Percentiles rank a stretch among this genome's conserved stretches.
Evolutionary conservation across 2,888 invertebrate genomes (phyloP).

Genomic region (Tillus elongatus): DNA sequence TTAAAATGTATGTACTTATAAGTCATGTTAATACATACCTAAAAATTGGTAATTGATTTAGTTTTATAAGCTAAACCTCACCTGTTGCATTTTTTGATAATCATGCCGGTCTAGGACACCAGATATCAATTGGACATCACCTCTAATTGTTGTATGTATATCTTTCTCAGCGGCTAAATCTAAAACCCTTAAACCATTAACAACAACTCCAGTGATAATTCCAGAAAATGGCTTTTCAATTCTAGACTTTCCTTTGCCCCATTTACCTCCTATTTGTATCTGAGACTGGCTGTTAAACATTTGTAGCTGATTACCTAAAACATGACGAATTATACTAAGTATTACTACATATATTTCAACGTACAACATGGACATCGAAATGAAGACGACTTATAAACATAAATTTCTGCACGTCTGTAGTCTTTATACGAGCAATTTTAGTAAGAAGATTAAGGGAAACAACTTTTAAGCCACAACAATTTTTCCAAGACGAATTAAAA

Average conservation of each 20-base stretch:
- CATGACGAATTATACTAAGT: no score
- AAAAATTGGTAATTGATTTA: conserved; percentile 4
- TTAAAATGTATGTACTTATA: no score
- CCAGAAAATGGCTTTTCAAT: conserved; percentile 78
- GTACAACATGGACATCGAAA: no score
- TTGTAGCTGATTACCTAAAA: conserved; percentile 52
- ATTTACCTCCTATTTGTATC: conserved; percentile 80
- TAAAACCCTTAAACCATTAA: conserved; percentile 74
- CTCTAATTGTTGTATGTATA: conserved; percentile 64
- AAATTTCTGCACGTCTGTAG: no score
- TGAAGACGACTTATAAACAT: no score
- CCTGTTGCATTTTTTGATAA: conserved; percentile 80
- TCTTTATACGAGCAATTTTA: no score
- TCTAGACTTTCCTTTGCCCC: conserved; percentile 56
- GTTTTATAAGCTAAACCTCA: conserved; percentile 36
- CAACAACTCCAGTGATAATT: conserved; percentile 79
- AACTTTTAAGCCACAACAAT: no score
- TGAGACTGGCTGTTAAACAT: conserved; percentile 89
- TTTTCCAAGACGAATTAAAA: no score
- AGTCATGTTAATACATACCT: not conserved
- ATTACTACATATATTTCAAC: no score
- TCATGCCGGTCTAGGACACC: conserved; percentile 67
- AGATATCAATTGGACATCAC: conserved; percentile 73
- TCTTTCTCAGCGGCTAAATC: conserved; percentile 81
- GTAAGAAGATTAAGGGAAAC: no score